Percentiles rank a stretch among this genome's conserved stretches.
Evolutionary conservation across 2,797 vertebrate genomes (phyloP).

Genomic region (Poecilia wingei): DNA sequence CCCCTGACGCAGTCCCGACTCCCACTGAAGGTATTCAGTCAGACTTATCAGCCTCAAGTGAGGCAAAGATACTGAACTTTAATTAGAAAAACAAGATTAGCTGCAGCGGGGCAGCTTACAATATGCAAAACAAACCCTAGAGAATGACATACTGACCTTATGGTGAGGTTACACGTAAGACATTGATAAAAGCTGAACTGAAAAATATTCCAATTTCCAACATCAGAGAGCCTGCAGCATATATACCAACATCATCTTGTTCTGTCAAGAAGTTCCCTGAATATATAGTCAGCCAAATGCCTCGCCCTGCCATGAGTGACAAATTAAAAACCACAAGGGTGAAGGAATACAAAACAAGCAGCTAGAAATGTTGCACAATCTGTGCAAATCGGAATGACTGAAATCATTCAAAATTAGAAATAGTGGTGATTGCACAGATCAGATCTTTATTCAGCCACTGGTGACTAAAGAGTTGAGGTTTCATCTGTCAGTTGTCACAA

Average conservation of each 20-base stretch:
- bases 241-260: conserved; percentile 36
- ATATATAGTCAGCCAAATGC: conserved; percentile 33
- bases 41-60: conserved; percentile 27
- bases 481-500: neutral
- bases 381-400: conserved; percentile 5
- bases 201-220: conserved; percentile 3
- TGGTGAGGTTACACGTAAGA: neutral
- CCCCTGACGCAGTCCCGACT: conserved; percentile 28
- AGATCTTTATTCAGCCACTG: neutral
- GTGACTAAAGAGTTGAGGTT: neutral
- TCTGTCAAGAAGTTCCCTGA: conserved; percentile 38
- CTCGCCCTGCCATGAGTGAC: conserved; percentile 24
- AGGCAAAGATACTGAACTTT: conserved; percentile 51
- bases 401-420: neutral
- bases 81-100: conserved; percentile 62
- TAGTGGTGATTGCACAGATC: neutral
- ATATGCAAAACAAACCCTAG: conserved; percentile 1
- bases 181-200: neutral
- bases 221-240: conserved; percentile 18
- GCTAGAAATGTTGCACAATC: neutral
- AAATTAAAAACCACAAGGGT: conserved; percentile 55
- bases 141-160: neutral
- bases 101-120: neutral
- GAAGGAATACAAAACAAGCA: conserved; percentile 39
- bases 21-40: conserved; percentile 22